These are phyloP conservation scores for Clarias platycephalus DNA, from an alignment of 2,797 vertebrate genomes.

Conservation along the genomic window DNA sequence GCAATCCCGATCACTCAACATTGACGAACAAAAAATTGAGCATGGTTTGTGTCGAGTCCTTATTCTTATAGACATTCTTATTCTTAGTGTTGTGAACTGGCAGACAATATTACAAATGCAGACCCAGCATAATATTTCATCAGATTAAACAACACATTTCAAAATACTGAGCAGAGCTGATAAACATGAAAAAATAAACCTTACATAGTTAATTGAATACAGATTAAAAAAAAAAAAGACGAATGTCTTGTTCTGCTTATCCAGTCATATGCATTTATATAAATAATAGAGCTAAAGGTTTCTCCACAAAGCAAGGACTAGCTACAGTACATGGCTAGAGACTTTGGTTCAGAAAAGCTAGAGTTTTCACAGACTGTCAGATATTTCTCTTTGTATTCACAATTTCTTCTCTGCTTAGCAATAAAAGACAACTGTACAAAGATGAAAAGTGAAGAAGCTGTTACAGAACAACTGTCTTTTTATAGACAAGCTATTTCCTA, in stretches of 20 bases:
- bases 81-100: background rate
- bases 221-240: background rate
- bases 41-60: conserved; percentile 16
- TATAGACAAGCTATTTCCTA: background rate
- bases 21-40: background rate
- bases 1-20: conserved; percentile 14
- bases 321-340: background rate
- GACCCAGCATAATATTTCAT: background rate
- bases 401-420: background rate
- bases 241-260: background rate
- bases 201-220: background rate
- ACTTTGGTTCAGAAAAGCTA: background rate
- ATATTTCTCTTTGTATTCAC: background rate
- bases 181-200: background rate
- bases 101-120: background rate
- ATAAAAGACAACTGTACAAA: background rate
- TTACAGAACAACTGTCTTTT: background rate
- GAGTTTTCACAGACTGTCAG: background rate
- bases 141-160: background rate
- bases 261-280: background rate
- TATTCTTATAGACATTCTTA: background rate
- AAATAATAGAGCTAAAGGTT: background rate
- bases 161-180: background rate
- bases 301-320: background rate
- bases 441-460: background rate